Percentiles rank a stretch among this genome's conserved stretches.
These are phyloP conservation scores for Hyperoplus immaculatus DNA, from an alignment of 2,797 vertebrate species.

Conservation along the genomic window DNA sequence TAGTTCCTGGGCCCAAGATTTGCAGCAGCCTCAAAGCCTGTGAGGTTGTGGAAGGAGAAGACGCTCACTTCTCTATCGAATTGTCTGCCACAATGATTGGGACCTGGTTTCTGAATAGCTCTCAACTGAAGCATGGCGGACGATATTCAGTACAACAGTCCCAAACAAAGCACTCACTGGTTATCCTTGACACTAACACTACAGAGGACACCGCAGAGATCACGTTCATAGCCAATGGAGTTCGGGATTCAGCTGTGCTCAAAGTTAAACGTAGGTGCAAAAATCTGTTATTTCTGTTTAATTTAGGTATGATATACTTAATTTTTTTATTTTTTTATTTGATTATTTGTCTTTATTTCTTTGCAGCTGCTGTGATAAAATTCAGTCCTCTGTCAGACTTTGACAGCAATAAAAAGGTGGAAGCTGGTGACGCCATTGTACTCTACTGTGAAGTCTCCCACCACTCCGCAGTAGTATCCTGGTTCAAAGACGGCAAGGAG, in stretches of 20 bases:
- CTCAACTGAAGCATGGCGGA: slow-evolving; percentile 79
- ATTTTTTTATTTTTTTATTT: neutral
- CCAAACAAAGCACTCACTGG: slow-evolving; percentile 84
- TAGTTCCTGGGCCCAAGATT: slow-evolving; percentile 91
- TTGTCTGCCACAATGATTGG: slow-evolving; percentile 88
- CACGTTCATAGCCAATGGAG: slow-evolving; percentile 88
- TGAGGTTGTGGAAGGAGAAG: slow-evolving; percentile 84
- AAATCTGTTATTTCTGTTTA: neutral
- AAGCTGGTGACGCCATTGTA: slow-evolving; percentile 77
- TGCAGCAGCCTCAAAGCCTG: slow-evolving; percentile 80
- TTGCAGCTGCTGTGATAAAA: slow-evolving; percentile 78
- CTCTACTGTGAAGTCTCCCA: slow-evolving; percentile 87
- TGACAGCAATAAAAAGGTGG: slow-evolving; percentile 77
- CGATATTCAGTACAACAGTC: slow-evolving; percentile 76
- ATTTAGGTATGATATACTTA: neutral
- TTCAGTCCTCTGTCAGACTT: slow-evolving; percentile 78
- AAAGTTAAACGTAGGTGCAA: slow-evolving; percentile 83
- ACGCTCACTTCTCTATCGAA: slow-evolving; percentile 88
- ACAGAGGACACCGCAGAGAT: slow-evolving; percentile 86
- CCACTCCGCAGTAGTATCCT: slow-evolving; percentile 72
- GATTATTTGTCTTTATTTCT: neutral
- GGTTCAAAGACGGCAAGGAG: slow-evolving; percentile 84
- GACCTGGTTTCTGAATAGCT: slow-evolving; percentile 90
- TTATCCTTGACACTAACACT: slow-evolving; percentile 74
- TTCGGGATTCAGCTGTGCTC: slow-evolving; percentile 88